These are phyloP conservation scores for Eurypyga helias DNA, from an alignment of 2,113 vertebrate species.

Conservation along the genomic window DNA sequence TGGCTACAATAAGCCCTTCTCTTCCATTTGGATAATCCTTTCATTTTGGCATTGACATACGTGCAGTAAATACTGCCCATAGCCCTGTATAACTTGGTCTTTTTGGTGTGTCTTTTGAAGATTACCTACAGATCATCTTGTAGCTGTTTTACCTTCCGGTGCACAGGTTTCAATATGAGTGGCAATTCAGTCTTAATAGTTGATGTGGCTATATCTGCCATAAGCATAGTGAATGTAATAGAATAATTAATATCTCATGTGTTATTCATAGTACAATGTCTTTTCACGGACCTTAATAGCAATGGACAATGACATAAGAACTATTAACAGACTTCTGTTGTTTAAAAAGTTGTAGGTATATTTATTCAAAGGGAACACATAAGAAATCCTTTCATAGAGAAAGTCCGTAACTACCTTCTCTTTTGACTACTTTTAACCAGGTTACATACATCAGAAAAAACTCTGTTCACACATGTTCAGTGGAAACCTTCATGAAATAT, in stretches of 20 bases:
- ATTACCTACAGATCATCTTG: neutral
- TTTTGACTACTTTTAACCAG: neutral
- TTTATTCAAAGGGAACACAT: neutral
- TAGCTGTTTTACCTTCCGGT: neutral
- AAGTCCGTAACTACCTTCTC: neutral
- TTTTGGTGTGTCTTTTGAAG: neutral
- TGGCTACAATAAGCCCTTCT: neutral
- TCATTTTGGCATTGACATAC: rapidly evolving
- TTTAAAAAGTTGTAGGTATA: neutral
- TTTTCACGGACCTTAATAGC: neutral
- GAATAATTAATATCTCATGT: neutral
- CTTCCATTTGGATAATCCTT: neutral
- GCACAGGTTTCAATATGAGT: neutral
- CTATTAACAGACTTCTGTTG: neutral
- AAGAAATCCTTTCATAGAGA: neutral
- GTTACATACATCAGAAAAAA: neutral
- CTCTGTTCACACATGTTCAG: neutral
- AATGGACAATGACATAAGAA: neutral
- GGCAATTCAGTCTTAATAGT: neutral
- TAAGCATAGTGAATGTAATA: neutral
- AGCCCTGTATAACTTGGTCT: neutral
- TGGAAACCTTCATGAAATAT: neutral
- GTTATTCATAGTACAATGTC: neutral
- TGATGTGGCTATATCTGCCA: neutral
- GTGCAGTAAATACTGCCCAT: neutral